Evolutionary conservation across 2,888 invertebrate genomes (phyloP), one percentile per base, ranked within the genome.

Genomic region (Sericinus montela): DNA sequence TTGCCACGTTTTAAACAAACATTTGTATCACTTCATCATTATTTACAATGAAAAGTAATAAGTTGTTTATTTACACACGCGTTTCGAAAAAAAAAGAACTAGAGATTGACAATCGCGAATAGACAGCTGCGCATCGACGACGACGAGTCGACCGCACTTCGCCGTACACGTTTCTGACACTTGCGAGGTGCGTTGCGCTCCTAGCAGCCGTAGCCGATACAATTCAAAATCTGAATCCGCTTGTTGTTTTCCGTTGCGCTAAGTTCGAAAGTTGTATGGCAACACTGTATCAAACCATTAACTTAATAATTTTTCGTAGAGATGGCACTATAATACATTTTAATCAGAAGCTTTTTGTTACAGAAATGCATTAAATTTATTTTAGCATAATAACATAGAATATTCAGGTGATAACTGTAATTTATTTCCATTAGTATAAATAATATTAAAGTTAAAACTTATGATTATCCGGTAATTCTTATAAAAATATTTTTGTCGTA

Each of bases 71-170:
- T 83, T 76, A 85, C 88, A 88, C 88, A 74, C 84, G 80, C 86
- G 87, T 78, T 84, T 80, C 81, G 82, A 67, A 69, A 80, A 84
- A n/a, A n/a, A n/a, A n/a, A n/a, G n/a, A n/a, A 82, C 80, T 80
- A 69, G 67, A 73, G 80, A 75, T 72, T 82, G 82, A 78, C 78
- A 83, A 86, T 70, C 73, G 81, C 83, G 80, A 78, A 69, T 71
- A 72, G 83, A 86, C 82, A 85, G 77, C 83, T 83, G 84, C 87
- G 87, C 69, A 83, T 83, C 86, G 87, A 86, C 88, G 80, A 86
- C 86, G 87, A 86, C 88, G 80, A 86, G 81, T 79, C 88, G 88
- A 88, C 74, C 87, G 87, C 88, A 87, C 88, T 87, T 87, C 88
- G 88, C 75, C 87, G 72, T 84, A 85, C 87, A 87, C 88, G 88